Evolutionary conservation across 2,888 invertebrate genomes (phyloP), one percentile per base, ranked within the genome.

Genomic region (Lycia hirtaria): DNA sequence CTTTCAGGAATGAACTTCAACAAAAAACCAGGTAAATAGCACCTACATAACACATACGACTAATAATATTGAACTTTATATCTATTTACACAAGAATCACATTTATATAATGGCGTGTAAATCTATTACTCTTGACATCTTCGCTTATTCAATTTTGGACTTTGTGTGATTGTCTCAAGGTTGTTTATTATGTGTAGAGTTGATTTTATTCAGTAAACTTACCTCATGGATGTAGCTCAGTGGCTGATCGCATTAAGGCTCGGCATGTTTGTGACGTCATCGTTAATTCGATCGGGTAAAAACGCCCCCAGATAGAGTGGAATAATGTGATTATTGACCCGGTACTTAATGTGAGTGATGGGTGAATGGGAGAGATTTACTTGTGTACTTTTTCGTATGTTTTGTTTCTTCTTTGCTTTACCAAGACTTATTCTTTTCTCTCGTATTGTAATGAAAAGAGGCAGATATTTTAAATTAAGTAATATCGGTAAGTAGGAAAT

Each of bases 241-340:
- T 33, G 55, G 59, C 50, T 56, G 60, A 65, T 63, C 58, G 55
- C 55, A 65, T 65, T 56, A 61, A 61, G 59, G 30, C 22, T 35
- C 24, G 20, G 28, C 58, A 47, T 63, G 62, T 59, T 61, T 37
- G 61, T 63, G 65, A 65, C 65, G 59, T 61, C 62, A 59, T 52
- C 44, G 37, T 58, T 55, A 55, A 56, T 52, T 26, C 38, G 54
- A 56, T 56, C 45, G 45, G 41, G 52, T 52, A 58, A 52, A 49
- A 57, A 58, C 47, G 43, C 37, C 30, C 12, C 51, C 41, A 38
- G 52, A n/a, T 33, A 9, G 35, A 35, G 20, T 15, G 15, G 35
- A 43, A 43, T 57, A 53, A 58, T 37, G 52, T 24, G 41, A 44
- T 58, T 53, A 53, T 48, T 52, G 41, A 30, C 30, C 48, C 52